These are phyloP conservation scores for Esox niger DNA, from an alignment of 2,113 vertebrate genomes.

Conservation along the genomic window DNA sequence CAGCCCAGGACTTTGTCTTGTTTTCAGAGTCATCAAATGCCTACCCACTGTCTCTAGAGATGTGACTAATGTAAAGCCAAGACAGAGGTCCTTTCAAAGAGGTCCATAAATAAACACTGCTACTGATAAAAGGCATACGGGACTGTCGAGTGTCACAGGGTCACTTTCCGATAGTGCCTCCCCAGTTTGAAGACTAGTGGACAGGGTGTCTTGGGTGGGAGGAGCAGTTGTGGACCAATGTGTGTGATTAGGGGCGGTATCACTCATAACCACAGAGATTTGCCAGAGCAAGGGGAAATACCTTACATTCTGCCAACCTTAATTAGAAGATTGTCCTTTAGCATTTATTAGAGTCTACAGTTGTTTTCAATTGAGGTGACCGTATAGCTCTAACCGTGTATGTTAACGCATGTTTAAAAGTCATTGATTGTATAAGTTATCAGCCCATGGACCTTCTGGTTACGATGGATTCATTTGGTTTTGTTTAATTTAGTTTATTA, in stretches of 20 bases:
- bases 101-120: not conserved
- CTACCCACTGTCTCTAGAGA: no score
- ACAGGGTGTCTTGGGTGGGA: not conserved
- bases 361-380: conserved; percentile 8
- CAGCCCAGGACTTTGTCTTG: conserved; percentile 5
- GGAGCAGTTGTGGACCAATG: no score
- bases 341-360: conserved; percentile 9
- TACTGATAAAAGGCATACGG: not conserved
- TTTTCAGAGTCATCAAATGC: conserved; percentile 7
- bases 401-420: conserved; percentile 16
- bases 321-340: conserved; percentile 20
- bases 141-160: no score
- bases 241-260: not conserved
- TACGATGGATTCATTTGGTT: not conserved
- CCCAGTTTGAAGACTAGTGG: no score
- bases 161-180: no score
- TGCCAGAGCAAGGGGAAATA: not conserved
- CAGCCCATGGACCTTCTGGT: not conserved
- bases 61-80: not conserved
- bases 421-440: not conserved
- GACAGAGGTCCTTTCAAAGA: not conserved
- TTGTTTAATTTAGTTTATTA: conserved; percentile 31
- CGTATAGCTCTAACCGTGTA: not conserved
- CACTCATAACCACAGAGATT: not conserved
- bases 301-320: not conserved